phyloP scores from a whole-genome alignment of 2,113 vertebrate genomes.

The Antigone vipio region DNA sequence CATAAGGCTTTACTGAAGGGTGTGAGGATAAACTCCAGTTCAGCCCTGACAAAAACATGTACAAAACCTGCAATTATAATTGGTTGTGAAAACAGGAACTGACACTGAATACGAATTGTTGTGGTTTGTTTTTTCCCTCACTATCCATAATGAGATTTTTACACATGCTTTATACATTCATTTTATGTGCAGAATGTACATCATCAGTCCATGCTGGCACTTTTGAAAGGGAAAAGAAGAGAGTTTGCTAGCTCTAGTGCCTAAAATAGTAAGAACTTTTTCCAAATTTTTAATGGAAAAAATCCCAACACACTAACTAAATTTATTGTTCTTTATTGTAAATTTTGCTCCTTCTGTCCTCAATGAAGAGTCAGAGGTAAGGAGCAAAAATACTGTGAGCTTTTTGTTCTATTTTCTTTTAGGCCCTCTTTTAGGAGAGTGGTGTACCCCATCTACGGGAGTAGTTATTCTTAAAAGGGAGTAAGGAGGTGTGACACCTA shows the following conservation, averaged over 20 bases:
- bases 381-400: neutral
- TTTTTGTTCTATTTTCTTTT: neutral
- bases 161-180: neutral
- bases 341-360: neutral
- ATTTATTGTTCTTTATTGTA: neutral
- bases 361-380: neutral
- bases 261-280: neutral
- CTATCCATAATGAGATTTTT: neutral
- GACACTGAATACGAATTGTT: neutral
- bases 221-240: neutral
- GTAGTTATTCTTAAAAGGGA: neutral
- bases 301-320: neutral
- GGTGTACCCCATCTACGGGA: neutral
- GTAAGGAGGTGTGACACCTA: neutral
- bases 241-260: neutral
- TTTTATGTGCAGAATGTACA: neutral
- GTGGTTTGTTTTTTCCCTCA: neutral
- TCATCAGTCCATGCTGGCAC: neutral
- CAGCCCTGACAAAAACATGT: neutral
- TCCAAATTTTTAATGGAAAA: neutral
- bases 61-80: neutral
- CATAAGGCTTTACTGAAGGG: neutral
- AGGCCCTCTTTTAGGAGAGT: neutral
- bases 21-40: neutral
- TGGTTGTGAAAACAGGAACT: neutral